Evolutionary conservation across 1,140 invertebrate species (phyloP).

Genomic region (Amphibalanus amphitrite): DNA sequence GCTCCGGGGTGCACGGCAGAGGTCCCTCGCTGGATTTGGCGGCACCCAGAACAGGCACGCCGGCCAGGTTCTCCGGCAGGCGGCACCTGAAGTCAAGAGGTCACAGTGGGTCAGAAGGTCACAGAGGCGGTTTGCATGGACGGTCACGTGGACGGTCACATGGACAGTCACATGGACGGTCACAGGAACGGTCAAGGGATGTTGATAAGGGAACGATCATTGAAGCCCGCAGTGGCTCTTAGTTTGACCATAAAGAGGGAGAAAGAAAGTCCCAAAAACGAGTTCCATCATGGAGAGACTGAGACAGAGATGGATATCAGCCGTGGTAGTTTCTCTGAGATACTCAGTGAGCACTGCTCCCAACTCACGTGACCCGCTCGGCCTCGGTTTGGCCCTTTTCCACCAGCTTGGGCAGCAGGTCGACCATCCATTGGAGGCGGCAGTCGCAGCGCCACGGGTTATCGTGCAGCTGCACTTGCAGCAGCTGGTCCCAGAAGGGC

Average conservation of each 20-base stretch:
- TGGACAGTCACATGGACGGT: no score
- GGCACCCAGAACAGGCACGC: background rate
- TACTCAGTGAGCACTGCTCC: background rate
- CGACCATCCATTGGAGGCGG: background rate
- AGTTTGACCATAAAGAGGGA: no score
- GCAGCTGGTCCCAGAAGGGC: background rate
- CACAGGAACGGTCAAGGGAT: no score
- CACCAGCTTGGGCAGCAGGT: background rate
- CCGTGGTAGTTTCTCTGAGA: no score
- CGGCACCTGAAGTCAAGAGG: background rate
- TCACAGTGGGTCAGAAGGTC: background rate
- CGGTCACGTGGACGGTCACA: no score
- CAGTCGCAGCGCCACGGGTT: background rate
- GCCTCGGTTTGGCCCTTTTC: background rate
- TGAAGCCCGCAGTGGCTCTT: no score
- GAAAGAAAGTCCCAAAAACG: no score
- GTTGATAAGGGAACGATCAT: no score
- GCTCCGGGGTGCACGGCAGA: background rate
- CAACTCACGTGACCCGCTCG: background rate
- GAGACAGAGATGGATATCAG: no score
- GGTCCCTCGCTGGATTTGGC: background rate
- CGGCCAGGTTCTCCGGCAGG: background rate
- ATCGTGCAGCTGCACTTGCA: background rate
- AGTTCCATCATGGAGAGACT: no score
- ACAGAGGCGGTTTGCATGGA: background rate